Evolutionary conservation across 2,888 invertebrate species (phyloP).

Genomic region (Drosophila pullipes): DNA sequence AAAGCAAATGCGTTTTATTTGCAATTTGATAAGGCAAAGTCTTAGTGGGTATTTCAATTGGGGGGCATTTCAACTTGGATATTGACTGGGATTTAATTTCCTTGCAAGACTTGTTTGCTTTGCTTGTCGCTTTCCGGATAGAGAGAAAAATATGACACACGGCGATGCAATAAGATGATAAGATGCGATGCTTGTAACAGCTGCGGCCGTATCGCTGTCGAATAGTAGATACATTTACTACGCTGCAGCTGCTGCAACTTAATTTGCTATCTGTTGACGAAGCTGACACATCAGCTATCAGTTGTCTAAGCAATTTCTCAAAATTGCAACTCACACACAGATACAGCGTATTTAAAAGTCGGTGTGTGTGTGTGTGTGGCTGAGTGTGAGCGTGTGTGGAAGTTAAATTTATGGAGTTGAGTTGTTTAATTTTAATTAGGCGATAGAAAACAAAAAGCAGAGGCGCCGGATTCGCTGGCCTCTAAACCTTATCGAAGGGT

Average conservation of each 20-base stretch:
- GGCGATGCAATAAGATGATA: not conserved
- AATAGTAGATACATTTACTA: not conserved
- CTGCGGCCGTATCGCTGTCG: not conserved
- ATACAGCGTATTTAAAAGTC: slow-evolving; percentile 34
- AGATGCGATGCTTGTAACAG: not conserved
- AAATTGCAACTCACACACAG: not conserved
- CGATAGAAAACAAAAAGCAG: slow-evolving; percentile 11
- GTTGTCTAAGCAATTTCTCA: slow-evolving; percentile 4
- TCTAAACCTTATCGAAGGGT: slow-evolving; percentile 45
- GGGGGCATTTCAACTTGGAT: not conserved
- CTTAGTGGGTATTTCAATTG: not conserved
- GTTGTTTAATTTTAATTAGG: slow-evolving; percentile 54
- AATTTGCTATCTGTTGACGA: slow-evolving; percentile 9
- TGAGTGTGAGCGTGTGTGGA: not conserved
- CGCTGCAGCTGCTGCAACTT: not conserved
- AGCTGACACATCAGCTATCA: slow-evolving; percentile 3
- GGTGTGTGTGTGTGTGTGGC: not conserved
- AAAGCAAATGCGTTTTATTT: slow-evolving; percentile 14
- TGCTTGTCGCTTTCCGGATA: not conserved
- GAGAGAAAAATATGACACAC: not conserved
- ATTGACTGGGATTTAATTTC: slow-evolving; percentile 4
- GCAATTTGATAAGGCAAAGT: slow-evolving; percentile 8
- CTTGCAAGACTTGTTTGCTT: not conserved
- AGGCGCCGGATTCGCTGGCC: slow-evolving; percentile 28
- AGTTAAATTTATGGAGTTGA: slow-evolving; percentile 27